Base-by-base conservation (phyloP, 2,113 vertebrate genomes). In the Sprattus sprattus region DNA sequence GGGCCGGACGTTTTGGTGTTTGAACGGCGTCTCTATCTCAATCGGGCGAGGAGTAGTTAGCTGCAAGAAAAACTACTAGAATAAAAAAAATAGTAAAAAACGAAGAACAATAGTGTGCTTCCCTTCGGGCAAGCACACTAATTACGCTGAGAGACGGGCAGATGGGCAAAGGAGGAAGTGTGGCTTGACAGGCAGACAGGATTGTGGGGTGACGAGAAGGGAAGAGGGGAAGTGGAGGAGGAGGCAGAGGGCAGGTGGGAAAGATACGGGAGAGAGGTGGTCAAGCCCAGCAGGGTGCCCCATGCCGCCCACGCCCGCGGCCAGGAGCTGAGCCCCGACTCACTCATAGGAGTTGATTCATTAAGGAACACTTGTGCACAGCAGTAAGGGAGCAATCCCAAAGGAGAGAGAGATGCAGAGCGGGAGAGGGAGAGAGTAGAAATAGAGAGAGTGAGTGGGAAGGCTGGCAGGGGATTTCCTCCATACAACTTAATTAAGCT, bases 401-500 rank as follows among this genome's bases (percentile, higher is more conserved):
- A 64, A 7, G 20, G 60, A 22, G 32, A 16, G 57, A 64, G 57
- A 64, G 16, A 64, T 18, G 22, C 2, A 64, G 18, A 64, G 60
- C n/a, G 60, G n/a, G 60, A 64, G 60, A 64, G 60, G 9, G 60
- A 64, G 22, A 64, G 60, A 25, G 20, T 1, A 10, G 25, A 32
- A 28, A 32, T 2, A 10, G 9, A 11, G 25, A 13, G 64, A 32
- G 10, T 71, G 64, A 71, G n/a, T 71, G 64, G 64, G n/a, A 28
- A 71, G 25, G 64, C 25, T 8, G 25, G 13, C 64, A 28, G 10
- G 8, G 64, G 28, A 71, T 32, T 11, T 32, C 83, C 82, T 78
- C 85, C 60, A 20, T 83, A 46, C 78, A 82, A 83, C 57, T 78
- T 85, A 75, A 87, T 84, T 84, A 82, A 8, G 45, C 45, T 71